Base-by-base conservation (phyloP, 2,888 invertebrate species). In the Sylvicola cinctus region DNA sequence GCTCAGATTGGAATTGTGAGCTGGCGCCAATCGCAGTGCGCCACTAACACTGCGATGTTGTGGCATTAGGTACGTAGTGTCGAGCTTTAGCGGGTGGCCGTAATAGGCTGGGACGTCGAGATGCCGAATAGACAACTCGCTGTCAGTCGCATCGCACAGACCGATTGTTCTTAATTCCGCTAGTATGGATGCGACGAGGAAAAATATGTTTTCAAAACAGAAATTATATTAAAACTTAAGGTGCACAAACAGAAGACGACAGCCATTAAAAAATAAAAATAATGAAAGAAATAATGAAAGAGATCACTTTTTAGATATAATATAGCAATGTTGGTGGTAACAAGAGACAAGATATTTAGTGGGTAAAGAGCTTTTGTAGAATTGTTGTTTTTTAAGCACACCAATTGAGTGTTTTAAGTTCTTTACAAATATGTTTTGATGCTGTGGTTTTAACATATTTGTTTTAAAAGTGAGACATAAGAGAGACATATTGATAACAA, bases 121-220 rank as follows among this genome's bases (percentile, higher is more conserved):
- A 27, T 39, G 41, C 33, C 37, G 33, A 37, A 47, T 44, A 32
- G 47, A 43, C 34, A 44, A 39, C 40, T 45, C 44, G 43, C 45
- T 46, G 37, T 44, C 44, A 30, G 41, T 44, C 31, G 43, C 45
- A 43, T 45, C 44, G 38, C 45, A 43, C 29, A 42, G 44, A 40
- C 46, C 47, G 42, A 49, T 47, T 39, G 48, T 45, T 44, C 50
- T 44, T 43, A 51, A 45, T 42, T 51, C 50, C 44, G 49, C 51
- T 51, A 44, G 39, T 44, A 38, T 29, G 43, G 41, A 41, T 37
- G 38, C 20, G 20, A 6, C 20, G 20, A 20, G 20, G 20, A 20
- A 20, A 20, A 20, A 20, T 20, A 20, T 20, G 36, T 39, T 36
- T 20, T 25, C 10, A 29, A 32, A 36, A 36, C 31, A 29, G 30